Evolutionary conservation across 2,797 vertebrate species (phyloP), one percentile per base, ranked within the genome.

Genomic region (Thunnus albacares): DNA sequence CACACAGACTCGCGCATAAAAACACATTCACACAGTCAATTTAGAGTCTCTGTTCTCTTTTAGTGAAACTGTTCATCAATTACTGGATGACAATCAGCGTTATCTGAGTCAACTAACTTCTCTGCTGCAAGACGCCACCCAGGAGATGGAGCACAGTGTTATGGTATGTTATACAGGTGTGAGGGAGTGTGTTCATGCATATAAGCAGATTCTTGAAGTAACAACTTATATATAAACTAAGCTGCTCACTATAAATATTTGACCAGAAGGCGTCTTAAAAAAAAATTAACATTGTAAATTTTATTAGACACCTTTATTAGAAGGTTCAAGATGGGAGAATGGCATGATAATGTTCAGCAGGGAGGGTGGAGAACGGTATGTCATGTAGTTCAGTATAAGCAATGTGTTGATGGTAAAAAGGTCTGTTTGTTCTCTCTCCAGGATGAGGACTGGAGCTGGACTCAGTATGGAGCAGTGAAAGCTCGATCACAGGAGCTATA

Each of bases 11-110:
- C 13, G 41, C 20, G 56, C 26, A 49, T 0, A 33, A 49, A 12
- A 49, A 20, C 18, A n/a, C 17, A 58, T 10, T 17, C 11, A 49
- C 18, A 14, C 3, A 24, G 13, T 58, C 1, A 41, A 4, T 56
- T 65, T 10, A 64, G 3, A 52, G 14, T 74, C 3, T 85, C 13
- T 63, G 75, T 52, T 72, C 45, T 86, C 22, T 93, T 87, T 70
- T 73, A 99, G 98, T 93, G 95, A 96, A 73, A 93, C 90, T 6
- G 96, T 97, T 84, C 81, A 94, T 87, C 95, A 96, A 0, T 93
- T 98, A 82, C 95, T 99, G 86, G 96, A 95, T 92, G 97, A 99
- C 90, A 99, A 99, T 90, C 87, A 97, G 85, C 96, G 84, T 88
- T 98, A 96, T 92, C 95, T 98, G 45, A 95, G 93, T 91, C 96